phyloP scores from a whole-genome alignment of 1,140 invertebrate genomes.

The Caenorhabditis briggsae region DNA sequence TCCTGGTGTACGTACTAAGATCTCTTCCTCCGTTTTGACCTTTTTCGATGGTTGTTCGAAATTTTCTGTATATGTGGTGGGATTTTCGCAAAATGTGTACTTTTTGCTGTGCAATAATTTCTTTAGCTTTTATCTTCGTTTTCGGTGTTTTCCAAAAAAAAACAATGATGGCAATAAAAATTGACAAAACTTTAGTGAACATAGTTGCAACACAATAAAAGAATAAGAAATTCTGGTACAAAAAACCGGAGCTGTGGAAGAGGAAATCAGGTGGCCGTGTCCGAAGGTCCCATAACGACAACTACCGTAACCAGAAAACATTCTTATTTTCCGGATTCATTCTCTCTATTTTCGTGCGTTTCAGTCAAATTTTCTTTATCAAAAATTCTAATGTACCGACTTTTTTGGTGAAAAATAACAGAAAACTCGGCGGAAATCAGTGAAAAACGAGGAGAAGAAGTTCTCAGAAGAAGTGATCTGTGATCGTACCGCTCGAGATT shows the following conservation, averaged over 20 bases:
- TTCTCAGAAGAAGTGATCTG: no score
- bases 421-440: no score
- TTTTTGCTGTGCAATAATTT: conserved; percentile 27
- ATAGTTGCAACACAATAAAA: neutral
- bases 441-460: no score
- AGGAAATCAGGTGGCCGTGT: no score
- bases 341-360: no score
- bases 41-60: no score
- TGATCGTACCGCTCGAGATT: neutral
- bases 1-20: conserved; percentile 42
- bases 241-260: neutral
- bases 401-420: no score
- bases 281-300: no score
- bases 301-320: no score
- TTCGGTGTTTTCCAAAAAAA: neutral
- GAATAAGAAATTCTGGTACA: neutral
- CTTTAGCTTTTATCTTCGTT: conserved; percentile 4
- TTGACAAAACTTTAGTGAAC: neutral
- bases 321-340: no score
- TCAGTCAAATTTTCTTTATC: no score
- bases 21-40: neutral
- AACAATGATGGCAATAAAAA: conserved; percentile 48
- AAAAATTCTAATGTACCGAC: no score
- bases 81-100: neutral
- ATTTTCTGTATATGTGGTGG: conserved; percentile 52